These are phyloP conservation scores for Penaeus monodon DNA, from an alignment of 2,888 invertebrate genomes.

Conservation along the genomic window DNA sequence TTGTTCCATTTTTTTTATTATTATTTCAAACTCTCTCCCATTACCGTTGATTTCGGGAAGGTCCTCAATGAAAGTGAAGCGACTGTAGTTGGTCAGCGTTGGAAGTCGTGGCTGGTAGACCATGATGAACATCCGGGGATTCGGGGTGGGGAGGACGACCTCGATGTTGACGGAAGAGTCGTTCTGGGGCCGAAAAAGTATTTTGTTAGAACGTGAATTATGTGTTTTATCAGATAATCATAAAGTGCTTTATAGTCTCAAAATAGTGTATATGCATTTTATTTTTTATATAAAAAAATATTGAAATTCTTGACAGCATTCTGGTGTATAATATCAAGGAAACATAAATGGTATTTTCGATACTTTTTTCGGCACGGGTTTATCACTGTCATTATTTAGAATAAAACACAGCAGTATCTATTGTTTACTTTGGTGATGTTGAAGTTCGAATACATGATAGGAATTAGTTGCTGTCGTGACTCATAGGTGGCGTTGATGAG, in stretches of 20 bases:
- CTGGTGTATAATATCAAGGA: too few species aligned
- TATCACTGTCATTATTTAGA: not conserved
- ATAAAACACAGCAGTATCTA: not conserved
- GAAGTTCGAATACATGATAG: slow-evolving; percentile 49
- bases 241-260: not conserved
- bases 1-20: not conserved
- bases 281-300: not conserved
- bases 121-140: slow-evolving; percentile 32
- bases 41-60: slow-evolving; percentile 24
- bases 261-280: not conserved
- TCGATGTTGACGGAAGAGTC: slow-evolving; percentile 30
- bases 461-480: slow-evolving; percentile 27
- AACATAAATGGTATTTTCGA: not conserved
- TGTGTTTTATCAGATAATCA: not conserved
- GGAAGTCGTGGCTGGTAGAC: slow-evolving; percentile 37
- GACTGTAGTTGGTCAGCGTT: slow-evolving; percentile 23
- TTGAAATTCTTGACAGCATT: too few species aligned
- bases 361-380: not conserved
- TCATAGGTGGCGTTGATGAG: slow-evolving; percentile 40
- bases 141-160: not conserved
- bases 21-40: not conserved
- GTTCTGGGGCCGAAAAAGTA: not conserved
- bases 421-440: slow-evolving; percentile 41
- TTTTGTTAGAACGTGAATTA: not conserved
- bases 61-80: slow-evolving; percentile 16